These are phyloP conservation scores for Lepidurus arcticus DNA, from an alignment of 1,140 invertebrate species.

Conservation along the genomic window DNA sequence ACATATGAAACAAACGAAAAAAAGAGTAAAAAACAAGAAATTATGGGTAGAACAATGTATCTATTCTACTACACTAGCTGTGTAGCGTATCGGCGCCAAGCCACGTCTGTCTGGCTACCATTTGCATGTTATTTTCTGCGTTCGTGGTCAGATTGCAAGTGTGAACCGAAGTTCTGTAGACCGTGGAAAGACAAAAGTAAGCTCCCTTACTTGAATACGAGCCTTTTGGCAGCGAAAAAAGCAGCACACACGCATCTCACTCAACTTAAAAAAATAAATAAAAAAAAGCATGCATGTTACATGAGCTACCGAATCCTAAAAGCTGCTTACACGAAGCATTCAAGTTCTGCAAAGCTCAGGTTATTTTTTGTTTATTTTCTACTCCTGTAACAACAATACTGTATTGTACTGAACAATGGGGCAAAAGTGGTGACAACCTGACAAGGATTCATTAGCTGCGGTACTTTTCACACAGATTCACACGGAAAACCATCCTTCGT, in stretches of 20 bases:
- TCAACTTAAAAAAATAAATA: too few species aligned
- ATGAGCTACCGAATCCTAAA: not conserved
- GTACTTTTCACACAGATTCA: not conserved
- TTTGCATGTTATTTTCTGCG: conserved; percentile 2
- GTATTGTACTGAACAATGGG: not conserved
- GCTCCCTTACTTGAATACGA: conserved; percentile 1
- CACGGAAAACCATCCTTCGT: not conserved
- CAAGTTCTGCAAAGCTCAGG: not conserved
- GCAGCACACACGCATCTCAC: not conserved
- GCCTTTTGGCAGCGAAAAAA: not conserved
- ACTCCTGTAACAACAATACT: not conserved
- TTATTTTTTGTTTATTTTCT: too few species aligned
- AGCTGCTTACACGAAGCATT: not conserved
- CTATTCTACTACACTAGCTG: not conserved
- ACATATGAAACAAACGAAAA: not conserved
- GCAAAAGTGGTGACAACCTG: not conserved
- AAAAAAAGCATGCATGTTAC: too few species aligned
- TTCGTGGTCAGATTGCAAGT: conserved; percentile 18
- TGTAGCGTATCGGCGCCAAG: conserved; percentile 20
- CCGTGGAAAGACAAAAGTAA: conserved; percentile 1
- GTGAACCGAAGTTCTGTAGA: not conserved
- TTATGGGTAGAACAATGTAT: not conserved
- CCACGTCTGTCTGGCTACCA: conserved; percentile 4
- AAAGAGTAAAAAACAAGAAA: not conserved
- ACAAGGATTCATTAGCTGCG: not conserved